Evolutionary conservation across 2,113 vertebrate genomes (phyloP).

Genomic region (Psittacus erithacus): DNA sequence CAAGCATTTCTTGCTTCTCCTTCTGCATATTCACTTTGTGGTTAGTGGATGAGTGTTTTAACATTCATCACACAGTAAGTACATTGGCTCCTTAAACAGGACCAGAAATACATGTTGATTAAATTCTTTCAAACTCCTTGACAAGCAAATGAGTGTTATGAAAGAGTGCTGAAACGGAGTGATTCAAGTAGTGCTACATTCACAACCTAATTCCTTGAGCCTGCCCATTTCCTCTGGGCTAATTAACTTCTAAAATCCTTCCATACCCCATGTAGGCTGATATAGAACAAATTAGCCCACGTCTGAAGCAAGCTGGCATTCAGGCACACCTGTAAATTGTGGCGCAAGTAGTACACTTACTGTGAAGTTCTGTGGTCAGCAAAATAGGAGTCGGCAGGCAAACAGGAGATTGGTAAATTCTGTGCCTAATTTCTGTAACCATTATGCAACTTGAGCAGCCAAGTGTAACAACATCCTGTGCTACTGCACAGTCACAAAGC

Average conservation of each 20-base stretch:
- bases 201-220: not conserved
- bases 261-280: not conserved
- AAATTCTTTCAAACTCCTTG: not conserved
- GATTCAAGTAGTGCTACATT: not conserved
- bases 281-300: not conserved
- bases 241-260: not conserved
- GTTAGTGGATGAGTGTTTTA: not conserved
- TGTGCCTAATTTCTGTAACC: not conserved
- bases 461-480: not conserved
- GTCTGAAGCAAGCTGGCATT: not conserved
- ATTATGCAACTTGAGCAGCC: not conserved
- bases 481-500: not conserved
- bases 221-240: not conserved
- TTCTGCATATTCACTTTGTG: not conserved
- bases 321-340: constrained; percentile 19
- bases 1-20: not conserved
- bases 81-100: not conserved
- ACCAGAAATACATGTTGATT: not conserved
- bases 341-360: not conserved
- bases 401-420: not conserved
- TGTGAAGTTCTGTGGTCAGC: not conserved
- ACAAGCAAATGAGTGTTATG: not conserved
- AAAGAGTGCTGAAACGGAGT: constrained; percentile 17
- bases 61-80: not conserved
- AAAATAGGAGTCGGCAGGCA: not conserved